phyloP scores from a whole-genome alignment of 1,140 invertebrate genomes.

The Bathynomus jamesi region DNA sequence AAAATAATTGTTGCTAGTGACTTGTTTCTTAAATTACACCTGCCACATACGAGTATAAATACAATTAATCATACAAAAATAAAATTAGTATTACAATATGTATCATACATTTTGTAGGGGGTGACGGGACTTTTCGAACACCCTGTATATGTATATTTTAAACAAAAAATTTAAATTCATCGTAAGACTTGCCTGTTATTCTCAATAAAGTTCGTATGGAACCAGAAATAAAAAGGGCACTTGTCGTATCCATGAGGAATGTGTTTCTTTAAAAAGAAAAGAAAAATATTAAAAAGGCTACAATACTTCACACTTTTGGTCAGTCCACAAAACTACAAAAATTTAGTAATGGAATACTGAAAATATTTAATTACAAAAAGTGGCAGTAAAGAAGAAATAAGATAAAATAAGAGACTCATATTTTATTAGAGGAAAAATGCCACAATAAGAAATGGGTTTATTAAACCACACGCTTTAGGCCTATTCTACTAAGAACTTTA shows the following conservation, averaged over 20 bases:
- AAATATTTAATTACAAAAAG: not conserved
- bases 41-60: no score
- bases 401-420: not conserved
- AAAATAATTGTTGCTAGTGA: no score
- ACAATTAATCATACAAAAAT: no score
- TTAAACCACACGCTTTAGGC: not conserved
- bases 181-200: conserved; percentile 41
- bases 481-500: no score
- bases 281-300: conserved; percentile 44
- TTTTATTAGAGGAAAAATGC: no score
- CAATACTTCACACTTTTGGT: conserved; percentile 41
- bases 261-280: conserved; percentile 46
- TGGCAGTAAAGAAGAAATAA: not conserved
- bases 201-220: conserved; percentile 50
- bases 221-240: conserved; percentile 54
- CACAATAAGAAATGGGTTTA: not conserved
- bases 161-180: not conserved
- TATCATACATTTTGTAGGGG: no score
- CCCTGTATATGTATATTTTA: no score
- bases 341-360: not conserved
- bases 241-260: conserved; percentile 51
- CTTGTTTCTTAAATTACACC: no score
- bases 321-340: not conserved
- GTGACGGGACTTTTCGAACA: no score
- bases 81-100: no score